Conservation (phyloP, 2,113 vertebrate genomes). For the Chloropsis hardwickii region DNA sequence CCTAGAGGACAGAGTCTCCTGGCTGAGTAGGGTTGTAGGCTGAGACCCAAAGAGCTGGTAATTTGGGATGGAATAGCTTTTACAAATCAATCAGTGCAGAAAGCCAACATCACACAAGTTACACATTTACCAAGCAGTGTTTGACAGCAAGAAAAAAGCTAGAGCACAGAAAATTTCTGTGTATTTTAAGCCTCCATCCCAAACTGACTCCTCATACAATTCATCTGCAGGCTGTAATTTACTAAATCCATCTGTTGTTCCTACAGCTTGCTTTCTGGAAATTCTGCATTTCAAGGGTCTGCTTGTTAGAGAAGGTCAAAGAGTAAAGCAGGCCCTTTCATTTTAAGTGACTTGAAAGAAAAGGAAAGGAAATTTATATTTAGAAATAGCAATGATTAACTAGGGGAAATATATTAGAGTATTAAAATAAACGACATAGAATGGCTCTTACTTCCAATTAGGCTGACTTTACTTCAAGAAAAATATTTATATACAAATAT, state of each 20-base stretch:
- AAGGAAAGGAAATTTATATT: constrained; percentile 76
- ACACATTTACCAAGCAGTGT: not conserved
- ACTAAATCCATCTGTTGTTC: constrained; percentile 74
- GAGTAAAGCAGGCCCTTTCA: constrained; percentile 70
- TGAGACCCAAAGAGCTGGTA: not conserved
- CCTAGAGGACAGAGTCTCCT: constrained; percentile 32
- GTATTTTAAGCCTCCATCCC: constrained; percentile 32
- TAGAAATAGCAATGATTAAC: constrained; percentile 76
- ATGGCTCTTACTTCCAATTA: constrained; percentile 73
- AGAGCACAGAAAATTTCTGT: constrained; percentile 5
- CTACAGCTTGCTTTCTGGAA: constrained; percentile 67
- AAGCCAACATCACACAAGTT: not conserved
- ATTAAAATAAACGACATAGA: constrained; percentile 65
- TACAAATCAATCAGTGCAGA: constrained; percentile 14
- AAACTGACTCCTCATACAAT: constrained; percentile 4
- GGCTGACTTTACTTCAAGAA: constrained; percentile 61
- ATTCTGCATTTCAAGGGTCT: constrained; percentile 72
- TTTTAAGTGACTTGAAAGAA: constrained; percentile 78
- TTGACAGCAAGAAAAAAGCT: constrained; percentile 48
- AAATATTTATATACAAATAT: constrained; percentile 68
- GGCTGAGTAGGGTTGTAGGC: not conserved
- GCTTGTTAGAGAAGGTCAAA: constrained; percentile 74
- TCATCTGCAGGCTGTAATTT: constrained; percentile 72
- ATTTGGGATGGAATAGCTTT: constrained; percentile 1
- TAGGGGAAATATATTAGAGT: constrained; percentile 69